Base-by-base conservation (phyloP, 2,113 vertebrate species). In the Lophura nycthemera region DNA sequence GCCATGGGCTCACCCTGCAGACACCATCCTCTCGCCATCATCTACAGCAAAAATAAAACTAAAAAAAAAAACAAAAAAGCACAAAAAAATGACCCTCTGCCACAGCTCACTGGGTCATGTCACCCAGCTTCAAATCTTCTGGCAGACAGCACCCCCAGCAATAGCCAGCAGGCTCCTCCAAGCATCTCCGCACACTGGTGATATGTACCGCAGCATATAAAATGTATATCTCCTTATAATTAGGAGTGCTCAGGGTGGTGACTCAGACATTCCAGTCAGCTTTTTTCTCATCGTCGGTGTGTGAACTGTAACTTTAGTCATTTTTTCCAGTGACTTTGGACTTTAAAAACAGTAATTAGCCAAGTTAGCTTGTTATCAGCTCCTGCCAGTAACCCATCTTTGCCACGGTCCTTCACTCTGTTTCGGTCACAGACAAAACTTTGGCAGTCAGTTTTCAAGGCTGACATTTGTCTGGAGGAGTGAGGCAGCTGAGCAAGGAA, bases 201-300 rank as follows among this genome's bases (percentile, higher is more conserved):
- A 43, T 57, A 32, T 38, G 78, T 29, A 95, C 88, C 34, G 8
- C 88, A 70, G 88, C 24, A 0, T 30, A 96, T 43, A 75, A 93
- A 90, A 80, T 65, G 61, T 83, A 0, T 84, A 88, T 78, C 78
- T 95, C 85, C 17, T 69, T 89, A 38, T 94, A 96, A 96, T 96
- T 97, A 97, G 85, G 80, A 97, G 93, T 12, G 76, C 87, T 96
- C 93, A 87, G 79, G 77, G 94, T 21, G 10, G 71, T 98, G 98
- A 98, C 97, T 98, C 98, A 98, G 96, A 98, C 79, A 93, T 98
- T 98, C 98, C 98, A 97, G 66, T 5, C 30, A 11, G 25, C 89
- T 96, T 95, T 97, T 96, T 92, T 96, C 96, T 97, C 91, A 97
- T 95, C 45, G 8, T 79, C 65, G 81, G 88, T 91, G 86, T 96